phyloP scores from a whole-genome alignment of 2,888 invertebrate species.

The Melipona beecheii region DNA sequence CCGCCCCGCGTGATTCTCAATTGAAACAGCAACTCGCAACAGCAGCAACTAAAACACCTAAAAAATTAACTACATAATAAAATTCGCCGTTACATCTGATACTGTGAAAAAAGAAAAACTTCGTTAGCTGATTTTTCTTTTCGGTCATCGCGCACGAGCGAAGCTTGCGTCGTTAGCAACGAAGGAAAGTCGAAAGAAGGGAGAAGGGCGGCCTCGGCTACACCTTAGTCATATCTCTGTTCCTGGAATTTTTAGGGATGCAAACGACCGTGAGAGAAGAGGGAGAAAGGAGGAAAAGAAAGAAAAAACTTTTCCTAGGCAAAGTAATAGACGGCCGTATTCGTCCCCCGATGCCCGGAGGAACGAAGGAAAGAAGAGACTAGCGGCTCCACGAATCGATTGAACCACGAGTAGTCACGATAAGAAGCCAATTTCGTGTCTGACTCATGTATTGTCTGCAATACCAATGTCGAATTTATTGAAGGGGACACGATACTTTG shows the following conservation, averaged over 20 bases:
- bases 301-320: slow-evolving; percentile 59
- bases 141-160: background rate
- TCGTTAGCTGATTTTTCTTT: background rate
- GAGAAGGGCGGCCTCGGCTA: slow-evolving; percentile 39
- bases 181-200: slow-evolving; percentile 39
- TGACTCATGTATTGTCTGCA: slow-evolving; percentile 63
- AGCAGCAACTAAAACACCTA: background rate
- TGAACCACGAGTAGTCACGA: slow-evolving; percentile 58
- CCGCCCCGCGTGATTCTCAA: background rate
- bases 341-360: slow-evolving; percentile 25
- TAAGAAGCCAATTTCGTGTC: slow-evolving; percentile 67
- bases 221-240: slow-evolving; percentile 64
- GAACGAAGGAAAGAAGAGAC: slow-evolving; percentile 35
- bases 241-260: slow-evolving; percentile 71
- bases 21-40: background rate
- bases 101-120: background rate
- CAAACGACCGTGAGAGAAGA: slow-evolving; percentile 61
- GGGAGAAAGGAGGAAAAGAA: slow-evolving; percentile 45
- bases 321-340: slow-evolving; percentile 49
- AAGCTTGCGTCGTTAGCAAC: slow-evolving; percentile 26
- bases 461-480: slow-evolving; percentile 53
- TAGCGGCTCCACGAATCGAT: slow-evolving; percentile 51
- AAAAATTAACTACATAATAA: background rate
- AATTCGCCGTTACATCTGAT: background rate
- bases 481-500: slow-evolving; percentile 37